A percentile compares a stretch with the other conserved stretches of the same genome.
Conservation (phyloP, 2,888 invertebrate species). For the Cyrtodaria siliqua region DNA sequence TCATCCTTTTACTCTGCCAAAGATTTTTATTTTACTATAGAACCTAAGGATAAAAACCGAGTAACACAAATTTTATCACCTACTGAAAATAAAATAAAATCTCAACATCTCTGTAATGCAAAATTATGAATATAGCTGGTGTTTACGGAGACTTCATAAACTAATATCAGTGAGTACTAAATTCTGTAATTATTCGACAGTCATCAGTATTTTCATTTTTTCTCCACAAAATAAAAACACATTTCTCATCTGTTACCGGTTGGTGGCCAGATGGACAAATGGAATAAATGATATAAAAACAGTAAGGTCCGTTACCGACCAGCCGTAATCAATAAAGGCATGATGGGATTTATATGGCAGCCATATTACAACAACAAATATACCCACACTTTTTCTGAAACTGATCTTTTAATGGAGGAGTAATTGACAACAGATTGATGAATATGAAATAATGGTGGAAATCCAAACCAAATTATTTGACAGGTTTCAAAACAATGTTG, state of each 20-base stretch:
- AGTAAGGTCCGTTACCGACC: conserved; percentile 31
- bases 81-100: no score
- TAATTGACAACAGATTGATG: conserved; percentile 30
- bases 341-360: conserved; percentile 11
- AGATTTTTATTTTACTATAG: no score
- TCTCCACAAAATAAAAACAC: background rate
- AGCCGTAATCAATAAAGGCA: conserved; percentile 22
- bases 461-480: no score
- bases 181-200: no score
- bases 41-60: no score
- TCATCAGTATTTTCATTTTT: background rate
- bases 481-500: no score
- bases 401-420: conserved; percentile 39
- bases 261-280: conserved; percentile 23
- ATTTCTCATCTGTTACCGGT: conserved; percentile 17
- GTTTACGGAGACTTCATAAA: no score
- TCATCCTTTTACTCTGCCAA: no score
- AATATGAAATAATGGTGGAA: conserved; percentile 2
- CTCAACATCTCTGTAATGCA: no score
- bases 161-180: no score
- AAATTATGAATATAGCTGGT: no score
- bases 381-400: conserved; percentile 17
- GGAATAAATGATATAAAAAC: conserved; percentile 33
- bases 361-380: conserved; percentile 36
- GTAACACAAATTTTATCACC: no score